Percentiles rank a stretch among this genome's conserved stretches.
These are phyloP conservation scores for Aphidius gifuensis DNA, from an alignment of 1,140 invertebrate genomes.

Conservation along the genomic window DNA sequence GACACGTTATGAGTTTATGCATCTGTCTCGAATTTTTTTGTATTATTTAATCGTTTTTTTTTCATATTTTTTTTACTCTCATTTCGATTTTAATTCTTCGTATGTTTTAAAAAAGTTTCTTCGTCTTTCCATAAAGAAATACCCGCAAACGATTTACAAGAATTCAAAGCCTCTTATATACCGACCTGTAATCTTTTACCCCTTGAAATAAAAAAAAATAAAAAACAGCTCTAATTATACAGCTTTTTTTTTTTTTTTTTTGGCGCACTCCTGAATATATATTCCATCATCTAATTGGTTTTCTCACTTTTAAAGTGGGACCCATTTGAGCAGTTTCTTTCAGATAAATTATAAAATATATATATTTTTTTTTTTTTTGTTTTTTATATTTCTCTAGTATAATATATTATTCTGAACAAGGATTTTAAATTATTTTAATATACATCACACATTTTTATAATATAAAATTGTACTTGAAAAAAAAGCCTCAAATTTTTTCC, in stretches of 20 bases:
- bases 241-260: constrained; percentile 18
- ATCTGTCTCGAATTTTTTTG: no score
- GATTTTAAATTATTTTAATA: background rate
- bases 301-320: background rate
- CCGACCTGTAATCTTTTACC: constrained; percentile 26
- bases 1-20: no score
- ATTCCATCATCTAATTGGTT: constrained; percentile 7
- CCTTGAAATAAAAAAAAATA: background rate
- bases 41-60: no score
- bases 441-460: background rate
- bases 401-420: background rate
- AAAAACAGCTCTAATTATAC: constrained; percentile 49
- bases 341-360: background rate
- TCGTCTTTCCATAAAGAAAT: background rate
- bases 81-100: no score
- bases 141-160: constrained; percentile 15
- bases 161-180: constrained; percentile 8
- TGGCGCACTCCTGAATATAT: background rate
- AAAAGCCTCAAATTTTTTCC: no score
- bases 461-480: no score
- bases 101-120: background rate
- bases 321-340: background rate
- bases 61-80: no score
- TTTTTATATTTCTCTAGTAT: background rate
- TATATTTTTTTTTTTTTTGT: background rate